Evolutionary conservation across 2,888 invertebrate genomes (phyloP).

Genomic region (Limenitis camilla): DNA sequence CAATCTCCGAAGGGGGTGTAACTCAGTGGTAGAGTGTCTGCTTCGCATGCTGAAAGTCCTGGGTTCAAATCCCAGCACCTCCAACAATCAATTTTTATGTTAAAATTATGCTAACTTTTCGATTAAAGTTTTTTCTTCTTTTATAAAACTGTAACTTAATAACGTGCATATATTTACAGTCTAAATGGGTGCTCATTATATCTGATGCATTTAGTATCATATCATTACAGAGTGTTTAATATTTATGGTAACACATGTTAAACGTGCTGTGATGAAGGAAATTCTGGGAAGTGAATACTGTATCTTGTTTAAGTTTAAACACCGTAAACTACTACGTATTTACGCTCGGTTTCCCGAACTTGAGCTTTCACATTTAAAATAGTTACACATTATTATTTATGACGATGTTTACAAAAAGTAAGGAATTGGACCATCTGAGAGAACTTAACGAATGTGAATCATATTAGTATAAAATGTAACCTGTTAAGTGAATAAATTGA

Average conservation of each 20-base stretch:
- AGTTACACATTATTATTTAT: neutral
- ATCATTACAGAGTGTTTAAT: slow-evolving; percentile 14
- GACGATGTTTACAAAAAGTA: no score
- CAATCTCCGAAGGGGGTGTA: slow-evolving; percentile 1
- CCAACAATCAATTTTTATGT: slow-evolving; percentile 37
- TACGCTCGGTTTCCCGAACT: slow-evolving; percentile 24
- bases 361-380: slow-evolving; percentile 21
- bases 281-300: slow-evolving; percentile 25
- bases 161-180: no score
- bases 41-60: slow-evolving; percentile 80
- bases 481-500: no score
- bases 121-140: no score
- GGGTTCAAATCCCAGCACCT: slow-evolving; percentile 80
- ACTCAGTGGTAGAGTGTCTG: slow-evolving; percentile 76
- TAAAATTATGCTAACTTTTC: no score
- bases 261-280: slow-evolving; percentile 18
- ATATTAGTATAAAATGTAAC: no score
- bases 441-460: no score
- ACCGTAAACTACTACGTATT: slow-evolving; percentile 26
- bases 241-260: slow-evolving; percentile 25
- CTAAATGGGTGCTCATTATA: no score
- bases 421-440: no score
- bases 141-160: no score
- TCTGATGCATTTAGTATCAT: no score
- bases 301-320: slow-evolving; percentile 28